Base-by-base conservation (phyloP, 2,888 invertebrate species). In the Zonitis immaculata region DNA sequence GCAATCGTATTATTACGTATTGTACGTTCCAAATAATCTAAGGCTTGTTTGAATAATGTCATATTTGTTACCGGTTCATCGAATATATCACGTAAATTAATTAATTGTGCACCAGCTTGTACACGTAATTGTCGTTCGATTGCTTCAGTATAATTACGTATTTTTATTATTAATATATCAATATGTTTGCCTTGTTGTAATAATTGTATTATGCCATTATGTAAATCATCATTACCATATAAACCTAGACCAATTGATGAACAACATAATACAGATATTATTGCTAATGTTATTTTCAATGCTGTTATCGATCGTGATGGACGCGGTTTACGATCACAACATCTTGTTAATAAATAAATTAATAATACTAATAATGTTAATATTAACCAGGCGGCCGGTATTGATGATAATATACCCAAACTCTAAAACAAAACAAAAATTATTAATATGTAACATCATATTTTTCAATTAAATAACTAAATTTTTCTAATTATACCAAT, bases 191-290 rank as follows among this genome's bases (percentile, higher is more conserved):
- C 88, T 11, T 94, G 88, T 20, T 66, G 62, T 56, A 68, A 46
- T 2, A 68, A 64, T 50, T 65, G 65, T 65, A 89, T 81, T 72
- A 95, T 80, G 7, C 93, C 94, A 75, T 92, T 92, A 81, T 95
- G 94, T 42, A 94, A 84, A 75, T 94, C 93, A 75, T 95, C 94
- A 78, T 95, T 96, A 32, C 95, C 95, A 77, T 94, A 96, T 39
- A 96, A 84, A 26, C 89, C 95, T 49, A 94, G 83, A 49, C 93
- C 95, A 63, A 95, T 87, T 6, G 92, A 89, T 56, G 90, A 92
- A 78, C 93, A 92, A 72, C 93, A 94, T 60, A 94, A 81, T 56
- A 95, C 86, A 47, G 94, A 88, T 12, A 89, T 86, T 57, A 89
- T 84, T 70, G 89, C 89, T 50, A 90, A 79, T 16, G 87, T 84